Conservation (phyloP, 2,113 vertebrate species). For the Cricetomys ansorgei region DNA sequence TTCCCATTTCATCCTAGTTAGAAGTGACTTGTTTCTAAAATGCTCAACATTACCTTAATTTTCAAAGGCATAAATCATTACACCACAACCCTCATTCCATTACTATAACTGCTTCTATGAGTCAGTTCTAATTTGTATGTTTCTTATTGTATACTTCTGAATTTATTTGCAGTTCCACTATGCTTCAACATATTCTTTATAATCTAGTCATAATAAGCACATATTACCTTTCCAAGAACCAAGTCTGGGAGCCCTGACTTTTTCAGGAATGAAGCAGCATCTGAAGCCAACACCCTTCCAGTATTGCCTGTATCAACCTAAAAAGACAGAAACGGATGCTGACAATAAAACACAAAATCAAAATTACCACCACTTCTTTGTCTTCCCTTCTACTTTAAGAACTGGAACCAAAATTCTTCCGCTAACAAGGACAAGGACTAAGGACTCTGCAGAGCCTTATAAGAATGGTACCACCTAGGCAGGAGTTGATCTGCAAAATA, state of each 20-base stretch:
- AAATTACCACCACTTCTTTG: slow-evolving; percentile 52
- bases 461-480: background rate
- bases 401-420: slow-evolving; percentile 25
- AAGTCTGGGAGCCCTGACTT: slow-evolving; percentile 96
- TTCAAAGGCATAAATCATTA: slow-evolving; percentile 42
- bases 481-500: background rate
- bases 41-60: slow-evolving; percentile 38
- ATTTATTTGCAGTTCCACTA: slow-evolving; percentile 18
- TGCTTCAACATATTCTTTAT: slow-evolving; percentile 9
- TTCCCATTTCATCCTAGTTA: slow-evolving; percentile 61
- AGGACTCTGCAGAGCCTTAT: background rate
- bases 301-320: slow-evolving; percentile 94
- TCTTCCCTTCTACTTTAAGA: slow-evolving; percentile 36
- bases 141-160: slow-evolving; percentile 42
- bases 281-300: slow-evolving; percentile 94
- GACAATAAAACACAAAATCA: slow-evolving; percentile 35
- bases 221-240: slow-evolving; percentile 95
- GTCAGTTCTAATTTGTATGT: slow-evolving; percentile 29
- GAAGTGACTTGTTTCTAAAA: slow-evolving; percentile 61
- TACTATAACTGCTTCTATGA: slow-evolving; percentile 36
- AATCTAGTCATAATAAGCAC: slow-evolving; percentile 36
- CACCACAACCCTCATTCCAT: background rate
- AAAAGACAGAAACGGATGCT: slow-evolving; percentile 63
- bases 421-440: background rate
- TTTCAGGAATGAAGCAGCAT: slow-evolving; percentile 97